phyloP scores from a whole-genome alignment of 2,113 vertebrate genomes.

The Caranx ignobilis region DNA sequence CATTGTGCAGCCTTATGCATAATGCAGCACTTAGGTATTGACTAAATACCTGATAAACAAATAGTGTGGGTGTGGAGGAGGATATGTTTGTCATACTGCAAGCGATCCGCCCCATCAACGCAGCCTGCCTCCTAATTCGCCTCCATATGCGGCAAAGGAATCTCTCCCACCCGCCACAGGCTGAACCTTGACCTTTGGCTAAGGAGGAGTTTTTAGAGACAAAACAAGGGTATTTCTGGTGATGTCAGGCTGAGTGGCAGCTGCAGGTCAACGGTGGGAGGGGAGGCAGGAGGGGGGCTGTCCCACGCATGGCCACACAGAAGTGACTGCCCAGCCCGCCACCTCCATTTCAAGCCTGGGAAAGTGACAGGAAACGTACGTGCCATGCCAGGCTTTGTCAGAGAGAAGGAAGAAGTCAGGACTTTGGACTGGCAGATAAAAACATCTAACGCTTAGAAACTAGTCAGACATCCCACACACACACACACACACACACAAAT shows the following conservation, averaged over 20 bases:
- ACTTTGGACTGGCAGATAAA: background rate
- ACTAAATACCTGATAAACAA: slow-evolving; percentile 79
- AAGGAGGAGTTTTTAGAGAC: slow-evolving; percentile 46
- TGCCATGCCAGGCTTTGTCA: slow-evolving; percentile 41
- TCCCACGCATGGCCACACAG: slow-evolving; percentile 76
- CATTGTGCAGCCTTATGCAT: slow-evolving; percentile 75
- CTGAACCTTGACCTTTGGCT: slow-evolving; percentile 74
- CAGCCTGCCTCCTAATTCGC: slow-evolving; percentile 51
- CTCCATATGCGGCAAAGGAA: slow-evolving; percentile 44
- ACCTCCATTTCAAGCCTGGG: slow-evolving; percentile 48
- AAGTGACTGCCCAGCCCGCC: slow-evolving; percentile 40
- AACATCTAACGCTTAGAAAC: background rate
- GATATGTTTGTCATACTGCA: slow-evolving; percentile 46
- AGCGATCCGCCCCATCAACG: slow-evolving; percentile 36
- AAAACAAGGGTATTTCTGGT: slow-evolving; percentile 61
- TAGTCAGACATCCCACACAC: too few species aligned
- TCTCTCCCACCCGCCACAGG: slow-evolving; percentile 48
- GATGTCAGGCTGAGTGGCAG: slow-evolving; percentile 75
- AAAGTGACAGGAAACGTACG: slow-evolving; percentile 66
- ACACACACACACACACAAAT: too few species aligned
- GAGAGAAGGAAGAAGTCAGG: background rate
- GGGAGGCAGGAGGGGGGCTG: slow-evolving; percentile 46
- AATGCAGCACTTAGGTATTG: slow-evolving; percentile 67
- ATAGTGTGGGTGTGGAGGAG: slow-evolving; percentile 49
- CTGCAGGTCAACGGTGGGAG: slow-evolving; percentile 62